These are phyloP conservation scores for Cheilosia scutellata DNA, from an alignment of 2,888 invertebrate genomes.

Conservation along the genomic window DNA sequence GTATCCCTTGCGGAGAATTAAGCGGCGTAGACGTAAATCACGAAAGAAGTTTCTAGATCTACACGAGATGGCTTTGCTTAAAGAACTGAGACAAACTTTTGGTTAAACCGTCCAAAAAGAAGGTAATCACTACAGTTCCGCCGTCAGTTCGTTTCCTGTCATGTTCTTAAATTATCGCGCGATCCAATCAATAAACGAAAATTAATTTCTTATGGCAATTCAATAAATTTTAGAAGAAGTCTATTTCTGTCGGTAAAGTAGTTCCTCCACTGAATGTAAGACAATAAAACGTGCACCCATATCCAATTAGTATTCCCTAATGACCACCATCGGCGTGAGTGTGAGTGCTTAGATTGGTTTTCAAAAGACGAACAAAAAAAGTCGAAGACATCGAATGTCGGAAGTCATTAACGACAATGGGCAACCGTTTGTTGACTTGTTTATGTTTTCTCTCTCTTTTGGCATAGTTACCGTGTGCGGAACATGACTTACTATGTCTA, in stretches of 20 bases:
- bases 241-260: neutral
- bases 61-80: neutral
- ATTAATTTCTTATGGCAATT: neutral
- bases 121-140: neutral
- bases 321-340: conserved; percentile 26
- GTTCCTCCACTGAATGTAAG: neutral
- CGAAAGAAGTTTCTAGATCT: neutral
- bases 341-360: conserved; percentile 44
- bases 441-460: conserved; percentile 24
- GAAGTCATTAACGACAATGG: conserved; percentile 68
- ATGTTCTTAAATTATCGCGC: neutral
- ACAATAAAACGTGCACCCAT: conserved; percentile 60
- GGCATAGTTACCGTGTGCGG: conserved; percentile 37
- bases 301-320: conserved; percentile 72
- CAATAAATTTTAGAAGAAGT: conserved; percentile 23
- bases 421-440: conserved; percentile 22
- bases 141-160: neutral
- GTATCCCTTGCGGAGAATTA: neutral
- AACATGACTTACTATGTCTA: conserved; percentile 66
- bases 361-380: conserved; percentile 30
- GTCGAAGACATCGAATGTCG: conserved; percentile 66
- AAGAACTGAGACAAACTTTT: neutral
- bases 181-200: neutral
- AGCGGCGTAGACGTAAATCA: neutral
- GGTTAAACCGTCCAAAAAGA: neutral